A percentile compares a stretch with the other conserved stretches of the same genome.
Conservation (phyloP, 1,140 invertebrate species). For the Drosophila nigromelanica region DNA sequence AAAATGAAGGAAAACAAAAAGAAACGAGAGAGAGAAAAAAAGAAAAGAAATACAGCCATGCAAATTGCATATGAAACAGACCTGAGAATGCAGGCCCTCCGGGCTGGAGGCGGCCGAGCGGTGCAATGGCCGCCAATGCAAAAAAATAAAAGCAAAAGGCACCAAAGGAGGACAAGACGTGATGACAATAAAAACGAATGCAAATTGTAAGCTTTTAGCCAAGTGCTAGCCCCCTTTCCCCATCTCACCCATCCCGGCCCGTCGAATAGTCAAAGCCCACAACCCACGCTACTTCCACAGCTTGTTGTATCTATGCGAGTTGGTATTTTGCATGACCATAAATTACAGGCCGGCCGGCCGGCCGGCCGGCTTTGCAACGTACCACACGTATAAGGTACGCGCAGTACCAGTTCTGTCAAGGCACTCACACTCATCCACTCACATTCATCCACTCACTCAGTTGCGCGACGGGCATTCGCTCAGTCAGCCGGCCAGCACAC, state of each 20-base stretch:
- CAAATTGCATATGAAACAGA: constrained; percentile 68
- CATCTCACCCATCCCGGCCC: neutral
- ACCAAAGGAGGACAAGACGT: constrained; percentile 60
- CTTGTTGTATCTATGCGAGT: constrained; percentile 51
- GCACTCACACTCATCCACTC: constrained; percentile 15
- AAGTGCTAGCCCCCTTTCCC: constrained; percentile 46
- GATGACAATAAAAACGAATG: constrained; percentile 80
- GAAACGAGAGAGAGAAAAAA: constrained; percentile 26
- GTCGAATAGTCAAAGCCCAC: constrained; percentile 4
- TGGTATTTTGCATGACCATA: constrained; percentile 59
- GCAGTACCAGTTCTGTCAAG: constrained; percentile 48
- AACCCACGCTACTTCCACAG: constrained; percentile 65
- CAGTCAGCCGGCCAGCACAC: constrained; percentile 62
- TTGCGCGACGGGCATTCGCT: constrained; percentile 30
- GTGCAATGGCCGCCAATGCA: constrained; percentile 58
- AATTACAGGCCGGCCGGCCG: constrained; percentile 75
- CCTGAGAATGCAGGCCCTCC: constrained; percentile 18
- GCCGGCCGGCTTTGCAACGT: constrained; percentile 61
- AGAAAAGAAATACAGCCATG: constrained; percentile 22
- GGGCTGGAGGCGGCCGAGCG: constrained; percentile 3
- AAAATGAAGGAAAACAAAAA: constrained; percentile 60
- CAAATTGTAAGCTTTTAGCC: constrained; percentile 76
- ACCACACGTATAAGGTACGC: constrained; percentile 11
- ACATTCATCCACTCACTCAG: constrained; percentile 13
- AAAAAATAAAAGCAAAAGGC: constrained; percentile 44